phyloP scores from a whole-genome alignment of 2,888 invertebrate species.

The Sarcophaga carnaria region DNA sequence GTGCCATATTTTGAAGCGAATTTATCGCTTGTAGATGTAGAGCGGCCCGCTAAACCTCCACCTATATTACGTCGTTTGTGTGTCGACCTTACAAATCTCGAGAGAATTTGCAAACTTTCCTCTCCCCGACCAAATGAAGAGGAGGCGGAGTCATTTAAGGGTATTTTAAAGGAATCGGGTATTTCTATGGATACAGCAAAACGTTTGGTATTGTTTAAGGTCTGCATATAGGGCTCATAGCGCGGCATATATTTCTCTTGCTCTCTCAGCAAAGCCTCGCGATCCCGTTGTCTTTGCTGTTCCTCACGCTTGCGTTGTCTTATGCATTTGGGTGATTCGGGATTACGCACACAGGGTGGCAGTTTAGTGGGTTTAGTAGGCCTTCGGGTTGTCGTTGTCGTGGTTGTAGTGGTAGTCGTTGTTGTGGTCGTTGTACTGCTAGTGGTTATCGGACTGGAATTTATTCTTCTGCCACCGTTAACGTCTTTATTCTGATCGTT shows the following conservation, averaged over 20 bases:
- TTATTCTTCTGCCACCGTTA: slow-evolving; percentile 65
- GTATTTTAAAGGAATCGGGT: slow-evolving; percentile 78
- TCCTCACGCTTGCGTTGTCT: slow-evolving; percentile 79
- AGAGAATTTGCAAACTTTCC: slow-evolving; percentile 73
- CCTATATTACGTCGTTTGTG: slow-evolving; percentile 77
- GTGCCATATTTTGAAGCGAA: slow-evolving; percentile 72
- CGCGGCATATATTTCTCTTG: slow-evolving; percentile 77
- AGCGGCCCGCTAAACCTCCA: slow-evolving; percentile 71
- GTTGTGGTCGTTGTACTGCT: slow-evolving; percentile 67
- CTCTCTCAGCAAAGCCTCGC: slow-evolving; percentile 78
- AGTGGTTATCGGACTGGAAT: slow-evolving; percentile 44
- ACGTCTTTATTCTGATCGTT: slow-evolving; percentile 76
- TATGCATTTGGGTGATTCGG: slow-evolving; percentile 79
- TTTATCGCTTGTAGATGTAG: slow-evolving; percentile 68
- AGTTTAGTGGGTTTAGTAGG: slow-evolving; percentile 77
- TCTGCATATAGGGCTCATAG: slow-evolving; percentile 79
- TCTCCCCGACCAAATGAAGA: slow-evolving; percentile 47
- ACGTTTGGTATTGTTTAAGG: slow-evolving; percentile 78
- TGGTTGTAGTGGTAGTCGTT: slow-evolving; percentile 68
- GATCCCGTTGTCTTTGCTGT: slow-evolving; percentile 78
- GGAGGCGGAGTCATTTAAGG: slow-evolving; percentile 70
- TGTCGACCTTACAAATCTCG: slow-evolving; percentile 77
- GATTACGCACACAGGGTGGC: slow-evolving; percentile 78
- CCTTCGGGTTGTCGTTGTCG: slow-evolving; percentile 69
- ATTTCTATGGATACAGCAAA: slow-evolving; percentile 80